These are phyloP conservation scores for Tenualosa ilisha DNA, from an alignment of 2,797 vertebrate genomes.

Conservation along the genomic window DNA sequence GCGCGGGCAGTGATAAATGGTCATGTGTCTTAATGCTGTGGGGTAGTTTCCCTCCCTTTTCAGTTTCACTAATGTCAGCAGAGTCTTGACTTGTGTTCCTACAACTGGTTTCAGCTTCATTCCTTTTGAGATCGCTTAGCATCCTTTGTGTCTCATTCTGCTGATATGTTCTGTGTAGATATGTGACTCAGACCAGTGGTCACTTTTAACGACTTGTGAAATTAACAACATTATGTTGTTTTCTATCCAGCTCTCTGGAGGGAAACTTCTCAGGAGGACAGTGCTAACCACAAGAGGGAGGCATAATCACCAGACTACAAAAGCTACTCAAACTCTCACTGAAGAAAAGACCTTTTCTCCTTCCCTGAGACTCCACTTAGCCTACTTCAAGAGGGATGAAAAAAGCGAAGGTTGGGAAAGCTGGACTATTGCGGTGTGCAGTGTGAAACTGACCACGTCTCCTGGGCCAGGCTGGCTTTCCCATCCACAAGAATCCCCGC, in stretches of 20 bases:
- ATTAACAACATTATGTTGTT: background rate
- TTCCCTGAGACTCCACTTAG: background rate
- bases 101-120: background rate
- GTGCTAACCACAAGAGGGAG: background rate
- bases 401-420: background rate
- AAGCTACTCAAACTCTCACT: background rate
- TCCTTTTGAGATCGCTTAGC: background rate
- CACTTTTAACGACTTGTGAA: background rate
- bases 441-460: background rate
- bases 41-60: no score
- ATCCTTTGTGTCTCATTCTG: background rate
- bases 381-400: background rate
- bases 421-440: background rate
- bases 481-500: background rate
- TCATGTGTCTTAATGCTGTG: no score
- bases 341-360: background rate
- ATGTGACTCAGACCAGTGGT: background rate
- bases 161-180: no score
- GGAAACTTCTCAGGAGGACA: background rate
- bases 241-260: background rate
- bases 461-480: background rate
- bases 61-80: no score
- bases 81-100: no score
- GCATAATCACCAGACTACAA: background rate
- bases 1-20: no score